Conservation (phyloP, 2,797 vertebrate genomes). For the Petrocephalus schoutedeni region DNA sequence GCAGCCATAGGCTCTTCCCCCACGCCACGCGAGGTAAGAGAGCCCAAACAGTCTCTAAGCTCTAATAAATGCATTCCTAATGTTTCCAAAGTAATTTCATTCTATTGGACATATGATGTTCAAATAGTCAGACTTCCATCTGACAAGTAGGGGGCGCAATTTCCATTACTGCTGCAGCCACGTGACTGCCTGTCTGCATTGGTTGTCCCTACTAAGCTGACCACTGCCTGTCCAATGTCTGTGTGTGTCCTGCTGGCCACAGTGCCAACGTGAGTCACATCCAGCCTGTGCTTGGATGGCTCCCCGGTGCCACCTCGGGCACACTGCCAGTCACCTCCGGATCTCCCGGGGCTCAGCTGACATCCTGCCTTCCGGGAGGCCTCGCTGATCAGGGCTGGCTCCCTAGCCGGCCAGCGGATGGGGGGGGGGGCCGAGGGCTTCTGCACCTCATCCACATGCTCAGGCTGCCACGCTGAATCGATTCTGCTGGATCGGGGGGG, state of each 20-base stretch:
- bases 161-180: background rate
- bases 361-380: slow-evolving; percentile 1
- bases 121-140: background rate
- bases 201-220: background rate
- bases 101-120: background rate
- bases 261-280: background rate
- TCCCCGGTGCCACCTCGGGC: background rate
- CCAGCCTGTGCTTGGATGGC: background rate
- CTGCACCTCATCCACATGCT: background rate
- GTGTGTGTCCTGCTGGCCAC: background rate
- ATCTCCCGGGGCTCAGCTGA: background rate
- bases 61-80: background rate
- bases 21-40: background rate
- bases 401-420: background rate
- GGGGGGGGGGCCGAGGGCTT: background rate
- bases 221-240: background rate
- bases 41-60: background rate
- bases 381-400: background rate
- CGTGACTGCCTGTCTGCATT: background rate
- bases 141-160: background rate
- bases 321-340: slow-evolving; percentile 2
- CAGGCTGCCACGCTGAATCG: background rate
- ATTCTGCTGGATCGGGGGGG: background rate
- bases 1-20: background rate
- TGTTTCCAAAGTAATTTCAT: background rate